phyloP scores from a whole-genome alignment of 2,888 invertebrate species.

The Noctua comes region DNA sequence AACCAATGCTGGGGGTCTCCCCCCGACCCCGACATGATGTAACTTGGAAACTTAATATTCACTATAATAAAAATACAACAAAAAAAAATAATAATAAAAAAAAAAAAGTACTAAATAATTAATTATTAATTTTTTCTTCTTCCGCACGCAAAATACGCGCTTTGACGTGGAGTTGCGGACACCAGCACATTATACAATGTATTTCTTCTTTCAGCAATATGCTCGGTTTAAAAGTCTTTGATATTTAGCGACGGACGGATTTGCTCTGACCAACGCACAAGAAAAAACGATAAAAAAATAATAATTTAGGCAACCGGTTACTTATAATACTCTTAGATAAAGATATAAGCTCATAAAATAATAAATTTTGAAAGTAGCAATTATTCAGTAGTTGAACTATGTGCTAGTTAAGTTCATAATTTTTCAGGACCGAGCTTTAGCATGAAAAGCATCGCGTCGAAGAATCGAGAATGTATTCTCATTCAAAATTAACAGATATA shows the following conservation, averaged over 20 bases:
- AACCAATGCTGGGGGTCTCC: conserved; percentile 29
- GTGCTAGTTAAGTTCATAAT: not conserved
- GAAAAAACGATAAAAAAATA: not conserved
- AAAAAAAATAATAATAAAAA: too few relatives aligned
- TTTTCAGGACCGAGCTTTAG: not conserved
- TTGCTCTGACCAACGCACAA: not conserved
- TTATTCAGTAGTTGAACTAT: not conserved
- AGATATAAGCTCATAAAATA: too few relatives aligned
- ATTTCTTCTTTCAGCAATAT: conserved; percentile 30
- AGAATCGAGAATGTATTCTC: not conserved
- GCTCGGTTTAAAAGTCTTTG: not conserved
- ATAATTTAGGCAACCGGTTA: not conserved
- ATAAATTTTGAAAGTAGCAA: not conserved
- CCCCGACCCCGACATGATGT: conserved; percentile 50
- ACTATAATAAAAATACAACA: too few relatives aligned
- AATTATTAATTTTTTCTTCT: too few relatives aligned
- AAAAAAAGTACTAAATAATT: too few relatives aligned
- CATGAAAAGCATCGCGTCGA: not conserved
- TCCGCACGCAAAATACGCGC: too few relatives aligned
- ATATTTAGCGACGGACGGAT: not conserved
- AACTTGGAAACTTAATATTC: not conserved
- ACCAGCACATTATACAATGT: too few relatives aligned
- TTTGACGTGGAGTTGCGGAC: too few relatives aligned
- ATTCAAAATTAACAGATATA: too few relatives aligned
- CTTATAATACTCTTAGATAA: not conserved